These are phyloP conservation scores for Dicrurus megarhynchus DNA, from an alignment of 2,113 vertebrate genomes.

Conservation along the genomic window DNA sequence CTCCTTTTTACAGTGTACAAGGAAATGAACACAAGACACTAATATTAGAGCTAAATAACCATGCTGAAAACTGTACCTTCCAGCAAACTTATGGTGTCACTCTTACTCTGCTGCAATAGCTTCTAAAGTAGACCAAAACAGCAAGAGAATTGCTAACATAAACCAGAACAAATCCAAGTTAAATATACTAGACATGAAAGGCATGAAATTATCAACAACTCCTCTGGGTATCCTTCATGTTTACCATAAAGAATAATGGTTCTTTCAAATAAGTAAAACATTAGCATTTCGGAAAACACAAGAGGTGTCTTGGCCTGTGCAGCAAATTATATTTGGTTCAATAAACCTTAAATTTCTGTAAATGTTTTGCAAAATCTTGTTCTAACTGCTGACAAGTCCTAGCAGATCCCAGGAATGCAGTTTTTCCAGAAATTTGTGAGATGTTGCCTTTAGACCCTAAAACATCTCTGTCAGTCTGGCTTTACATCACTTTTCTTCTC, in stretches of 20 bases:
- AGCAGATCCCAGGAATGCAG: background rate
- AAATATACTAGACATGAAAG: background rate
- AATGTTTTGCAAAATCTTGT: background rate
- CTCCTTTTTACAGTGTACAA: background rate
- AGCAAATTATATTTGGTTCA: background rate
- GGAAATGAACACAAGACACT: background rate
- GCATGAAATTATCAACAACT: background rate
- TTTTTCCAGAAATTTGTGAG: background rate
- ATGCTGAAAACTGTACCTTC: constrained; percentile 1
- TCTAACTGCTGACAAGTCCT: background rate
- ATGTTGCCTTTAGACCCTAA: background rate
- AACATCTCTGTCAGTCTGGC: background rate
- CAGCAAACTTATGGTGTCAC: constrained; percentile 40
- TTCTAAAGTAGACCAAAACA: background rate
- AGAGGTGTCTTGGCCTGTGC: background rate
- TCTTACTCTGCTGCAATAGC: background rate
- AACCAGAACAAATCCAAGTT: background rate
- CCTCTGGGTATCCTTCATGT: background rate
- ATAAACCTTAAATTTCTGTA: background rate
- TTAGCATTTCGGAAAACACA: background rate
- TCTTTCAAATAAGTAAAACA: background rate
- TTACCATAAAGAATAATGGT: background rate
- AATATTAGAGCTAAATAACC: background rate
- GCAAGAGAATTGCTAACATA: background rate
- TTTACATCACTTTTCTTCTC: background rate